Conservation (phyloP, 37 sponge, comb jelly and placozoan genomes). For the Chondrosia reniformis region DNA sequence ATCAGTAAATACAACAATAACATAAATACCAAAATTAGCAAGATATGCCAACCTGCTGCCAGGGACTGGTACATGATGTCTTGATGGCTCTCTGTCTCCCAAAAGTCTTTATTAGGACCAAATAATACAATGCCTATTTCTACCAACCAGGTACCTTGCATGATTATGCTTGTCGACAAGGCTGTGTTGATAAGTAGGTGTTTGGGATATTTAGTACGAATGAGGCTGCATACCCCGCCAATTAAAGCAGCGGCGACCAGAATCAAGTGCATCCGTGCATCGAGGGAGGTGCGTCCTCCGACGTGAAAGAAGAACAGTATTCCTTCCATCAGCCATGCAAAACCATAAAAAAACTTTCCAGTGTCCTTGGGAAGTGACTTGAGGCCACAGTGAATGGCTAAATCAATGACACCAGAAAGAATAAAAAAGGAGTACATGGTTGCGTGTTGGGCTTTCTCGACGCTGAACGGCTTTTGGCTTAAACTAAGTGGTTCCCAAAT, state of each 20-base stretch:
- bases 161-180: background rate
- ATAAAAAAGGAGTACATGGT: constrained; percentile 21
- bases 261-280: background rate
- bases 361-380: background rate
- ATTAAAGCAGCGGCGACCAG: background rate
- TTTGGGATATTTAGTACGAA: background rate
- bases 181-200: background rate
- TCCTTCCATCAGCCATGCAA: constrained; percentile 8
- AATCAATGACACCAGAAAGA: constrained; percentile 10
- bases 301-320: constrained; percentile 3
- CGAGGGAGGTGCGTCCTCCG: background rate
- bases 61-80: too few species aligned
- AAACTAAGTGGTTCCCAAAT: background rate
- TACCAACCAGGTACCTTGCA: constrained; percentile 1
- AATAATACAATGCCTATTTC: background rate
- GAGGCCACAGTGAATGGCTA: background rate
- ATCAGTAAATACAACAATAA: too few species aligned
- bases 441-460: constrained; percentile 12
- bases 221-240: background rate
- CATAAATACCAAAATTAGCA: too few species aligned
- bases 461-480: background rate
- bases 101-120: background rate
- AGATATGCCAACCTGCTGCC: too few species aligned
- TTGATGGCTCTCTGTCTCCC: background rate
- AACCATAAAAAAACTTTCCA: background rate